phyloP scores from a whole-genome alignment of 2,888 invertebrate species.

The Dasypogon diadema region DNA sequence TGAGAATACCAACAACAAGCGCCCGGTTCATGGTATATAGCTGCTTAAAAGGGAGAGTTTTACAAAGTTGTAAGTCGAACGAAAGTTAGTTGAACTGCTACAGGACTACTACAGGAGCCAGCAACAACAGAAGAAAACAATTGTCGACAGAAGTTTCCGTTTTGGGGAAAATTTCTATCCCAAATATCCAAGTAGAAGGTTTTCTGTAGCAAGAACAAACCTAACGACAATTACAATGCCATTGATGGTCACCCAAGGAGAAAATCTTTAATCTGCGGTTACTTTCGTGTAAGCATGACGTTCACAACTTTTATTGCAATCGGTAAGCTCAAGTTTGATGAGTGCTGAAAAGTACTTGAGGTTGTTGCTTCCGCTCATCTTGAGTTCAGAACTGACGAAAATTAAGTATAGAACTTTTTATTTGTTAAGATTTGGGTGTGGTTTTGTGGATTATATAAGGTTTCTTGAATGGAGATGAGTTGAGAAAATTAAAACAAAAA shows the following conservation, averaged over 20 bases:
- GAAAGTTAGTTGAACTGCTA: no score
- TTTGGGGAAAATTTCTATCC: constrained; percentile 40
- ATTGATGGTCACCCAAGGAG: constrained; percentile 58
- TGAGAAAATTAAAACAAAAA: no score
- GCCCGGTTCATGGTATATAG: constrained; percentile 8
- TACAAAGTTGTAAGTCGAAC: neutral
- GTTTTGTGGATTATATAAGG: no score
- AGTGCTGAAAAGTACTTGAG: constrained; percentile 22
- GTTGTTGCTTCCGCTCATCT: neutral
- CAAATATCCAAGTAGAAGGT: constrained; percentile 36
- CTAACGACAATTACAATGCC: constrained; percentile 55
- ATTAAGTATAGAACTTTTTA: no score
- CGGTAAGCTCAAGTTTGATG: constrained; percentile 14
- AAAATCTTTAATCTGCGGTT: constrained; percentile 58
- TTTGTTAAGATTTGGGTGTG: no score
- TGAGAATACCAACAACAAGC: constrained; percentile 29
- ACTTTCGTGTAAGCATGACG: constrained; percentile 44
- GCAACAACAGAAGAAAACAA: constrained; percentile 43
- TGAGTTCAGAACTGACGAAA: neutral
- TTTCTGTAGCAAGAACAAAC: constrained; percentile 16
- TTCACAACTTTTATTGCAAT: constrained; percentile 54
- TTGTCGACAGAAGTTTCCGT: constrained; percentile 47
- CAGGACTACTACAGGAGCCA: constrained; percentile 14
- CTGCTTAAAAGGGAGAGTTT: constrained; percentile 32
- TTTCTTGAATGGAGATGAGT: no score